These are phyloP conservation scores for Equus przewalskii DNA, from an alignment of 2,113 vertebrate species.

Conservation along the genomic window DNA sequence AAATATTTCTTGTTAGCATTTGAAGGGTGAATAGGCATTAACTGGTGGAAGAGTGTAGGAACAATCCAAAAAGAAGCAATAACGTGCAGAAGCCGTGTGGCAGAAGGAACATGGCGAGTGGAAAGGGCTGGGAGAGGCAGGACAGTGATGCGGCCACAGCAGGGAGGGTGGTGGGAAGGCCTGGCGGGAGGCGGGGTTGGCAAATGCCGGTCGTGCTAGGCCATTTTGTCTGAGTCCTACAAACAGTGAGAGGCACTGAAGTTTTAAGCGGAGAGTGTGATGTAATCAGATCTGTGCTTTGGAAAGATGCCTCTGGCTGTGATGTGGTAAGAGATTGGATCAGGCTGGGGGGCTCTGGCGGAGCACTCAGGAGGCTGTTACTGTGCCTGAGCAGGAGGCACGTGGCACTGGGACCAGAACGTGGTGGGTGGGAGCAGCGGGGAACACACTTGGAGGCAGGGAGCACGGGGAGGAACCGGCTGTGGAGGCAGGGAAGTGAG, in stretches of 20 bases:
- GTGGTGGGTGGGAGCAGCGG: not conserved
- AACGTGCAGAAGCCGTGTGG: not conserved
- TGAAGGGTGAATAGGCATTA: not conserved
- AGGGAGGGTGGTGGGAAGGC: not conserved
- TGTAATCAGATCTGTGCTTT: not conserved
- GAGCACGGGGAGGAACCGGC: not conserved
- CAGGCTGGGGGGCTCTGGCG: not conserved
- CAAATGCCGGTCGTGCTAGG: not conserved
- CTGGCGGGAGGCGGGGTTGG: not conserved
- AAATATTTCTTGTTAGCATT: not conserved
- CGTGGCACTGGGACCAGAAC: not conserved
- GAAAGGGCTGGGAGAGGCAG: not conserved
- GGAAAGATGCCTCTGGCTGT: not conserved
- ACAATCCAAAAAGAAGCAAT: not conserved
- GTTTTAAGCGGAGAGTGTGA: not conserved
- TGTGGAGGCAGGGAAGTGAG: not conserved
- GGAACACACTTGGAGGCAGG: not conserved
- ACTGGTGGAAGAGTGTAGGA: not conserved
- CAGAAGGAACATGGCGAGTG: not conserved
- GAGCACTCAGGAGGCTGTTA: not conserved
- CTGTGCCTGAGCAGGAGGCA: not conserved
- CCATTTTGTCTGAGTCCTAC: not conserved
- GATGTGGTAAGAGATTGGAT: not conserved
- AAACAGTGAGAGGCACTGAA: not conserved
- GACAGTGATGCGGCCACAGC: not conserved